phyloP scores from a whole-genome alignment of 2,113 vertebrate genomes.

The Fulica atra region DNA sequence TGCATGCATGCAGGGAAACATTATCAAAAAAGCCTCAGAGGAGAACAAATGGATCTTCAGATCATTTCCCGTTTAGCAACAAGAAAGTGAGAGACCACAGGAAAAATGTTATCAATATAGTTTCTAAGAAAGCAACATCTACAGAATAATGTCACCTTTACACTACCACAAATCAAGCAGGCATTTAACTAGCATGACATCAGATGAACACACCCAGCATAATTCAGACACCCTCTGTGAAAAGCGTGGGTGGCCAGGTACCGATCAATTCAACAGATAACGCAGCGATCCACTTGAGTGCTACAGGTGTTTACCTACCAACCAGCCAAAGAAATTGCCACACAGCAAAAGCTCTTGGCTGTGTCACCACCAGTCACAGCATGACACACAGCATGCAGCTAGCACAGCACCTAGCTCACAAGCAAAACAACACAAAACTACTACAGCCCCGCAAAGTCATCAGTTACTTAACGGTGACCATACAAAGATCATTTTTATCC shows the following conservation, averaged over 20 bases:
- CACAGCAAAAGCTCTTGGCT: background rate
- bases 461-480: background rate
- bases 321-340: background rate
- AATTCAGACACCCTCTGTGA: conserved; percentile 52
- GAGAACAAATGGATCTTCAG: background rate
- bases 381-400: background rate
- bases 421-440: background rate
- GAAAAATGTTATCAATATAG: background rate
- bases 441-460: background rate
- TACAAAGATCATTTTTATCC: background rate
- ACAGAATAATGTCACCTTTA: background rate
- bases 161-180: background rate
- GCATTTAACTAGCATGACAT: conserved; percentile 11
- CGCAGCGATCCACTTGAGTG: background rate
- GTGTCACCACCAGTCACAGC: background rate
- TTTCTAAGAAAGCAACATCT: conserved; percentile 23
- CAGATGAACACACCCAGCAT: conserved; percentile 29
- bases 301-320: conserved; percentile 14
- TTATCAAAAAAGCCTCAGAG: background rate
- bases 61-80: background rate
- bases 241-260: conserved; percentile 42
- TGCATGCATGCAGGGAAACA: background rate
- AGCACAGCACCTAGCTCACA: background rate
- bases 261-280: conserved; percentile 14
- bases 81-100: background rate